phyloP scores from a whole-genome alignment of 2,797 vertebrate genomes.

The Onychomys leucogaster region DNA sequence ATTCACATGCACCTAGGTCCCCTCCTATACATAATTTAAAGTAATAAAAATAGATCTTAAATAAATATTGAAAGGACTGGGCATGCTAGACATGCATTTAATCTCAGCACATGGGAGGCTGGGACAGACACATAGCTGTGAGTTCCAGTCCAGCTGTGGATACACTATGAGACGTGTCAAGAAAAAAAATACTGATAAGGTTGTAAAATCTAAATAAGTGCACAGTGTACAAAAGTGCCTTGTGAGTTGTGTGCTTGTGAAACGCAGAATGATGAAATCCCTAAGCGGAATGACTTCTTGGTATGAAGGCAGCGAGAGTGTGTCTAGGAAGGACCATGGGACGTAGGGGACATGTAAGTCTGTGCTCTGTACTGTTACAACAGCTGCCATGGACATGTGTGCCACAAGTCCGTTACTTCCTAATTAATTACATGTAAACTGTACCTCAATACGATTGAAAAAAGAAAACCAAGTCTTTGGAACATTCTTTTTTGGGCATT shows the following conservation, averaged over 20 bases:
- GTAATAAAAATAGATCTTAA: neutral
- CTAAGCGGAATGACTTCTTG: neutral
- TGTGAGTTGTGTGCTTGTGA: neutral
- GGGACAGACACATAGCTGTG: neutral
- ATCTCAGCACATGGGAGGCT: neutral
- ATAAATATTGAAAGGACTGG: neutral
- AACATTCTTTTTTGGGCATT: neutral
- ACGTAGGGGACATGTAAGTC: neutral
- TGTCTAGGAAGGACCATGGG: neutral
- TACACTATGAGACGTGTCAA: neutral
- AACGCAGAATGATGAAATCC: neutral
- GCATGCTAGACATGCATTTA: neutral
- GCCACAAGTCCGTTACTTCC: slow-evolving; percentile 1
- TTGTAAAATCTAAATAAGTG: neutral
- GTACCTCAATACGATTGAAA: neutral
- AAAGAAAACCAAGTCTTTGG: neutral
- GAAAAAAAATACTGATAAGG: neutral
- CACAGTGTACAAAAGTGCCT: neutral
- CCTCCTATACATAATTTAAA: neutral
- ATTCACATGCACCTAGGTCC: neutral
- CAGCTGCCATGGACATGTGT: neutral
- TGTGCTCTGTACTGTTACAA: too few relatives aligned
- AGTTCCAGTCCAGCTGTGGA: neutral
- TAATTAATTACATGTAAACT: neutral
- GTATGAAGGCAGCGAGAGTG: neutral